phyloP scores from a whole-genome alignment of 2,888 invertebrate species.

The Hybos culiciformis region DNA sequence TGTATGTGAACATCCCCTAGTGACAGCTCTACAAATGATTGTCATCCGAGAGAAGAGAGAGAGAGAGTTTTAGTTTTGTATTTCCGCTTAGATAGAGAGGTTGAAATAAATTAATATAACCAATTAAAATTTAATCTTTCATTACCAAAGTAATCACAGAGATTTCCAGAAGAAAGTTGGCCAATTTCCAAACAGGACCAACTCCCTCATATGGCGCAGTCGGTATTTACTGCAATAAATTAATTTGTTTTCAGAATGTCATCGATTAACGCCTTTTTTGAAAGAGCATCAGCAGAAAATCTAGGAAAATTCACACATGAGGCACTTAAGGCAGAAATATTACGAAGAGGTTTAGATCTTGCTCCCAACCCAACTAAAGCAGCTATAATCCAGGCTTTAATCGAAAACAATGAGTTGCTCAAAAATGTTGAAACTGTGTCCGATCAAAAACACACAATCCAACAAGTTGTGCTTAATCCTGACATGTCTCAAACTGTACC shows the following conservation, averaged over 20 bases:
- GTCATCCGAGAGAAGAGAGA: too few relatives aligned
- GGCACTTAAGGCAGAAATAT: not conserved
- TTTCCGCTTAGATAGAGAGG: too few relatives aligned
- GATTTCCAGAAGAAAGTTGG: too few relatives aligned
- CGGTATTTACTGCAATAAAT: not conserved
- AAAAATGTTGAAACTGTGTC: too few relatives aligned
- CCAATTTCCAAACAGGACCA: too few relatives aligned
- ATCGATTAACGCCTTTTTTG: not conserved
- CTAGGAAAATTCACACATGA: not conserved
- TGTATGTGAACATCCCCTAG: too few relatives aligned
- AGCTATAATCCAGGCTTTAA: not conserved
- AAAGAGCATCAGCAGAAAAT: not conserved
- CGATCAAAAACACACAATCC: not conserved
- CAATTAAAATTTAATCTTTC: too few relatives aligned
- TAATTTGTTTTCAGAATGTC: not conserved
- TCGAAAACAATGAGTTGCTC: not conserved
- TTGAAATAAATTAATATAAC: too few relatives aligned
- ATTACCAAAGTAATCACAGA: too few relatives aligned
- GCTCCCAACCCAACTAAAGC: not conserved
- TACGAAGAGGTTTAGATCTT: not conserved
- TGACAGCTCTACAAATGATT: too few relatives aligned
- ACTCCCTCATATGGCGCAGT: not conserved
- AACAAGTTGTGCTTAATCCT: slow-evolving; percentile 3
- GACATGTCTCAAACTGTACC: slow-evolving; percentile 7
- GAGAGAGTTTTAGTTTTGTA: too few relatives aligned